Conservation (phyloP, 2,113 vertebrate species). For the Prunella fulvescens region DNA sequence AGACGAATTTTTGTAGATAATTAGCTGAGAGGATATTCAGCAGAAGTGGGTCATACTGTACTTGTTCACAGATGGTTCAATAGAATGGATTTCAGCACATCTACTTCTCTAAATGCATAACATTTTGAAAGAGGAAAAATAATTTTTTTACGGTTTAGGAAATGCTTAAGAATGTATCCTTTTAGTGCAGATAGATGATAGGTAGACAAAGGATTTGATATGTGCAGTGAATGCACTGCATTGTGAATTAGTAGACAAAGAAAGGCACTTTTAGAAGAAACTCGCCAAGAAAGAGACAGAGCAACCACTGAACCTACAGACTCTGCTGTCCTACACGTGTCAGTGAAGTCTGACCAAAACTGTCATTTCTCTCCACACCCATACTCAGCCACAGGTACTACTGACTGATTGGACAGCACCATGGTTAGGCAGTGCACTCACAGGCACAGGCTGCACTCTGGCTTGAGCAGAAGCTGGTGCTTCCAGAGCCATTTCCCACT, state of each 20-base stretch:
- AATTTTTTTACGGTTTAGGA: background rate
- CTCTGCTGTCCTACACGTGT: background rate
- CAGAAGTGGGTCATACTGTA: constrained; percentile 42
- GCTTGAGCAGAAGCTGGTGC: background rate
- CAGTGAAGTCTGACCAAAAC: background rate
- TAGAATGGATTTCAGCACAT: constrained; percentile 4
- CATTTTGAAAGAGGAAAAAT: background rate
- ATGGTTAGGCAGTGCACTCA: accelerated
- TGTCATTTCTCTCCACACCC: background rate
- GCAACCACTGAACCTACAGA: background rate
- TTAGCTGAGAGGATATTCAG: constrained; percentile 40
- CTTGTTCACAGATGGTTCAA: constrained; percentile 41
- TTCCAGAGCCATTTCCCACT: background rate
- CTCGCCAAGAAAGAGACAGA: background rate
- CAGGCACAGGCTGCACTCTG: background rate
- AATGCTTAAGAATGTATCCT: background rate
- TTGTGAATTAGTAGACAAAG: background rate
- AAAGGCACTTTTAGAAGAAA: background rate
- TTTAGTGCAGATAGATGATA: background rate
- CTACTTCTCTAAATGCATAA: background rate
- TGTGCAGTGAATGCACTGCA: background rate
- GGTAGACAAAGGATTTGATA: background rate
- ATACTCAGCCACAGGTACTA: background rate
- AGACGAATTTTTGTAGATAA: constrained; percentile 16
- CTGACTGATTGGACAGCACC: background rate